These are phyloP conservation scores for Apotomis betuletana DNA, from an alignment of 2,888 invertebrate genomes.

Conservation along the genomic window DNA sequence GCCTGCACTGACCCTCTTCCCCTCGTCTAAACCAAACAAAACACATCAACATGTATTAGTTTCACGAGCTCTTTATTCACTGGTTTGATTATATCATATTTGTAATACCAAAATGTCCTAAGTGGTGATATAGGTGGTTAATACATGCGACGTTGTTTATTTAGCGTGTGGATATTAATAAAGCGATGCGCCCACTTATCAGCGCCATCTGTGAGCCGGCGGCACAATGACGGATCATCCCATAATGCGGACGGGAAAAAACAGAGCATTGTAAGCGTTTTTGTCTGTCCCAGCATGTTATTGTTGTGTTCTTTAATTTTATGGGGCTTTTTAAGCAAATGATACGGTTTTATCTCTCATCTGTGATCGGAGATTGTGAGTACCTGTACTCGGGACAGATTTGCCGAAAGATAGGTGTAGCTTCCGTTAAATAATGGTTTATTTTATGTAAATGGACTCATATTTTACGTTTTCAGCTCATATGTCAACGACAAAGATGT, in stretches of 20 bases:
- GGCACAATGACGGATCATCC: slow-evolving; percentile 81
- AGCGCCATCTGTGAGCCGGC: slow-evolving; percentile 72
- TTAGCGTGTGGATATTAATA: slow-evolving; percentile 58
- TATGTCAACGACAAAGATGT: slow-evolving; percentile 19
- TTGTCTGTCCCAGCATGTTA: slow-evolving; percentile 68
- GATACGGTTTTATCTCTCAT: slow-evolving; percentile 79
- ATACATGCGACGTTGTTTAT: neutral
- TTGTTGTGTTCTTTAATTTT: slow-evolving; percentile 79
- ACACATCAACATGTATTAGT: slow-evolving; percentile 41
- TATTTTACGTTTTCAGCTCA: slow-evolving; percentile 26
- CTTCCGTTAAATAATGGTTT: slow-evolving; percentile 35
- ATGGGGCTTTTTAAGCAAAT: slow-evolving; percentile 82
- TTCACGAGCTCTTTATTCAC: slow-evolving; percentile 52
- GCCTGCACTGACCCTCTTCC: slow-evolving; percentile 54
- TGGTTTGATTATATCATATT: slow-evolving; percentile 59
- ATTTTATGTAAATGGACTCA: slow-evolving; percentile 35
- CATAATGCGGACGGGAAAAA: slow-evolving; percentile 77
- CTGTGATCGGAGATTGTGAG: slow-evolving; percentile 60
- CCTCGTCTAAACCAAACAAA: slow-evolving; percentile 40
- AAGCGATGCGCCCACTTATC: slow-evolving; percentile 77
- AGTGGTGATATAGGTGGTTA: neutral
- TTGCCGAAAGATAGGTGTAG: slow-evolving; percentile 45
- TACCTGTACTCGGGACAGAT: slow-evolving; percentile 52
- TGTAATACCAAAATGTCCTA: neutral
- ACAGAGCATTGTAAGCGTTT: slow-evolving; percentile 65